Conservation (phyloP, 2,113 vertebrate species). For the Coregonus clupeaformis region DNA sequence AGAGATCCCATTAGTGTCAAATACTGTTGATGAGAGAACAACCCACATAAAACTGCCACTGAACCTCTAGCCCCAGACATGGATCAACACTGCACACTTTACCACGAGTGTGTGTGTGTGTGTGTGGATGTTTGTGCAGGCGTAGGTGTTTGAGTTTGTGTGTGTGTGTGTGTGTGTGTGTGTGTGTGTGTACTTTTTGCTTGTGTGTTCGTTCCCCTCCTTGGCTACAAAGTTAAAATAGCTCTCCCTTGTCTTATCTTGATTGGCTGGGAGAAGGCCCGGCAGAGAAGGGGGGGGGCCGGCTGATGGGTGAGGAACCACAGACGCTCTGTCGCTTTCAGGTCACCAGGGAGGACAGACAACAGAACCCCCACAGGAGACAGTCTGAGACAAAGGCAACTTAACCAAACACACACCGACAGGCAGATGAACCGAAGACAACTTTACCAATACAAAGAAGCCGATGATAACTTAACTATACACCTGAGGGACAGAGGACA, state of each 20-base stretch:
- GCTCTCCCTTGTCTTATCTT: conserved; percentile 56
- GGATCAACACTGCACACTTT: neutral
- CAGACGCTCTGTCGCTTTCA: conserved; percentile 51
- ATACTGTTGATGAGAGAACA: conserved; percentile 23
- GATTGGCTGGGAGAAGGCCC: conserved; percentile 61
- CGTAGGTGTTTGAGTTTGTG: neutral
- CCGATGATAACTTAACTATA: neutral
- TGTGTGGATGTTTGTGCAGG: neutral
- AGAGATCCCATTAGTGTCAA: conserved; percentile 58
- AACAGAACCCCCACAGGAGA: neutral
- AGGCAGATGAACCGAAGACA: neutral
- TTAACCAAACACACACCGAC: neutral
- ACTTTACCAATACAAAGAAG: neutral
- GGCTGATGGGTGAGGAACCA: conserved; percentile 54
- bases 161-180: neutral
- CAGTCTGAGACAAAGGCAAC: neutral
- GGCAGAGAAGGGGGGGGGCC: conserved; percentile 52
- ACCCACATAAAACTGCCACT: conserved; percentile 15
- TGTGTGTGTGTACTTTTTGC: conserved; percentile 6
- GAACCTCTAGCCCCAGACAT: neutral
- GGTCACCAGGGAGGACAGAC: conserved; percentile 10
- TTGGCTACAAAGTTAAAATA: conserved; percentile 42
- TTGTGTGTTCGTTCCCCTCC: conserved; percentile 34
- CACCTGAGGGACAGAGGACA: too few species aligned
- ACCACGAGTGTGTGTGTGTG: neutral